These are phyloP conservation scores for Thalassoma bifasciatum DNA, from an alignment of 2,113 vertebrate genomes.

Conservation along the genomic window DNA sequence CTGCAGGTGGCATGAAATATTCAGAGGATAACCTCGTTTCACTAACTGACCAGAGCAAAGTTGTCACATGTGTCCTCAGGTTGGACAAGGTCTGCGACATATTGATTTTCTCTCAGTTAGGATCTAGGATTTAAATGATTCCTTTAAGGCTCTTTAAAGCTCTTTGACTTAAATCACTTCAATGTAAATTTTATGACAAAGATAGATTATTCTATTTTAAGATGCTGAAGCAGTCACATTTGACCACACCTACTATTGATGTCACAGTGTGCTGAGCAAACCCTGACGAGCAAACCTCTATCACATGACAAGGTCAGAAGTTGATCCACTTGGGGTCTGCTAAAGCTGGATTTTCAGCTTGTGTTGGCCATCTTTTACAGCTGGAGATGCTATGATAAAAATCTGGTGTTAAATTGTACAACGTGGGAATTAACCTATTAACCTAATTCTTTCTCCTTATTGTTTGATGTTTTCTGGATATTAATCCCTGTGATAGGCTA, in stretches of 20 bases:
- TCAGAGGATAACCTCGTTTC: slow-evolving; percentile 86
- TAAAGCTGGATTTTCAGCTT: too few relatives aligned
- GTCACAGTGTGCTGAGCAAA: neutral
- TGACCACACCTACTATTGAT: neutral
- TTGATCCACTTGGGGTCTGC: too few relatives aligned
- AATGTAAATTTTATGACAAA: neutral
- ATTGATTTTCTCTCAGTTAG: slow-evolving; percentile 19
- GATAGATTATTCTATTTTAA: slow-evolving; percentile 4
- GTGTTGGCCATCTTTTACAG: too few relatives aligned
- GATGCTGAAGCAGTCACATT: neutral
- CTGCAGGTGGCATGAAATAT: slow-evolving; percentile 91
- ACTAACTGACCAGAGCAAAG: slow-evolving; percentile 84
- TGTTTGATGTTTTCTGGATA: too few relatives aligned
- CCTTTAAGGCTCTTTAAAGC: slow-evolving; percentile 14
- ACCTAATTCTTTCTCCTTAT: too few relatives aligned
- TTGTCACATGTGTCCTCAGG: slow-evolving; percentile 31
- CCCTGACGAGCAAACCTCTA: neutral
- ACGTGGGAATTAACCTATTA: too few relatives aligned
- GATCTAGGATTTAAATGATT: slow-evolving; percentile 7
- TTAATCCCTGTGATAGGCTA: too few relatives aligned
- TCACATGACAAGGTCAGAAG: too few relatives aligned
- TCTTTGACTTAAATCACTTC: slow-evolving; percentile 6
- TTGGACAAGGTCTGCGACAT: slow-evolving; percentile 17
- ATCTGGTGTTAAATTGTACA: too few relatives aligned
- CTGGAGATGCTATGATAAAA: too few relatives aligned